These are phyloP conservation scores for Rhaphigaster nebulosa DNA, from an alignment of 2,888 invertebrate genomes.

Conservation along the genomic window DNA sequence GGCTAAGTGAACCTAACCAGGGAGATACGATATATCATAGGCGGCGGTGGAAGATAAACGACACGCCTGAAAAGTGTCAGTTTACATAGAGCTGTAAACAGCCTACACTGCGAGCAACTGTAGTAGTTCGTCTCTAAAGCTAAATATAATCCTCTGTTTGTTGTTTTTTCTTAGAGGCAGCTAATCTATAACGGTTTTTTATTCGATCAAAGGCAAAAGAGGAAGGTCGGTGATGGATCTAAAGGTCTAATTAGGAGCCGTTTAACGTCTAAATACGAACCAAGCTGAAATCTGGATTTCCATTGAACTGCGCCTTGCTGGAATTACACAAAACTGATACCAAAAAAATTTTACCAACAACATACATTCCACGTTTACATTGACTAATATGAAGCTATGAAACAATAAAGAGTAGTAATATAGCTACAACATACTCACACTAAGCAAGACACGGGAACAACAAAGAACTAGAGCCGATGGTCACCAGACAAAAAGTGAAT, in stretches of 20 bases:
- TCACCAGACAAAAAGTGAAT: background rate
- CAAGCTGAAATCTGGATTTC: background rate
- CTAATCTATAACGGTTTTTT: slow-evolving; percentile 33
- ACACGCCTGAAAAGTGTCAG: slow-evolving; percentile 40
- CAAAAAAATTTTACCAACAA: background rate
- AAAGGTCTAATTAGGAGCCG: background rate
- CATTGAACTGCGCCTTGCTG: background rate
- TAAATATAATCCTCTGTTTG: slow-evolving; percentile 17
- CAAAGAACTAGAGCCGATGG: background rate
- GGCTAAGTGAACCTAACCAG: slow-evolving; percentile 27
- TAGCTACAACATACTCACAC: background rate
- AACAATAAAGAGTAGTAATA: background rate
- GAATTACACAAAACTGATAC: background rate
- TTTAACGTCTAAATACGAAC: background rate
- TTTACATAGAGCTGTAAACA: slow-evolving; percentile 25
- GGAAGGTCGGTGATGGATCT: background rate
- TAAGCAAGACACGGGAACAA: background rate
- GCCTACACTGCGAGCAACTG: slow-evolving; percentile 20
- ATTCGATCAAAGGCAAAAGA: background rate
- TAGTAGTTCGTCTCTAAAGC: slow-evolving; percentile 15
- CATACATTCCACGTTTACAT: background rate
- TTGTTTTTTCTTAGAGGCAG: slow-evolving; percentile 1
- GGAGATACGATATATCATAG: slow-evolving; percentile 38
- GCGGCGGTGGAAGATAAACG: background rate
- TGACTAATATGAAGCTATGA: background rate